phyloP scores from a whole-genome alignment of 2,113 vertebrate genomes.

The Asarcornis scutulata region DNA sequence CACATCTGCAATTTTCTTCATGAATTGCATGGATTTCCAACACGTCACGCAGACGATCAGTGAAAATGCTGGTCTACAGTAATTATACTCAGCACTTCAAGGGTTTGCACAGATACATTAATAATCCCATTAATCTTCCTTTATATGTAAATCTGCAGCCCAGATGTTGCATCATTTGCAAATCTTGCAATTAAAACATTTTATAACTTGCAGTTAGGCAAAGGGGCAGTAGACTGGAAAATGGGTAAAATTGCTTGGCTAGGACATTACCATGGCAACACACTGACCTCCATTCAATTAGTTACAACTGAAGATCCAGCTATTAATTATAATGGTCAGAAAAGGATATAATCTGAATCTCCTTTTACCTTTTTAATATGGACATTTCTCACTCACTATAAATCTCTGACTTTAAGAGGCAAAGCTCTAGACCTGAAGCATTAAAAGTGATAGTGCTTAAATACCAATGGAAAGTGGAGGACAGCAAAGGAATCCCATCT shows the following conservation, averaged over 20 bases:
- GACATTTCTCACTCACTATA: slow-evolving; percentile 75
- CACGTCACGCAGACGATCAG: slow-evolving; percentile 4
- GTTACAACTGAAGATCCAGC: slow-evolving; percentile 77
- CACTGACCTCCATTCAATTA: slow-evolving; percentile 80
- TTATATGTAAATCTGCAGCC: slow-evolving; percentile 80
- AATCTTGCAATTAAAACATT: slow-evolving; percentile 83
- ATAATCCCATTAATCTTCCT: slow-evolving; percentile 85
- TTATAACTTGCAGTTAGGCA: slow-evolving; percentile 79
- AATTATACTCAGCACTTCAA: slow-evolving; percentile 79
- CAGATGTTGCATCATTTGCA: slow-evolving; percentile 88
- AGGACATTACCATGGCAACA: slow-evolving; percentile 83
- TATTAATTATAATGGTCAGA: slow-evolving; percentile 85
- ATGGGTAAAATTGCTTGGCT: slow-evolving; percentile 82
- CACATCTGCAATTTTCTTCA: slow-evolving; percentile 19
- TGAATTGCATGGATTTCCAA: slow-evolving; percentile 5
- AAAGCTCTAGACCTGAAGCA: slow-evolving; percentile 43
- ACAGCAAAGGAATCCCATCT: slow-evolving; percentile 63
- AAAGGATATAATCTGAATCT: slow-evolving; percentile 75
- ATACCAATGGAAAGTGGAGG: slow-evolving; percentile 57
- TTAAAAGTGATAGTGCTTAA: slow-evolving; percentile 70
- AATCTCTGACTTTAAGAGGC: slow-evolving; percentile 77
- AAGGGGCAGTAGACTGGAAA: slow-evolving; percentile 82
- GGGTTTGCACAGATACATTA: slow-evolving; percentile 81
- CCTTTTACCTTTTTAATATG: slow-evolving; percentile 75
- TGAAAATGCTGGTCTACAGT: slow-evolving; percentile 64